Percentiles rank a stretch among this genome's conserved stretches.
These are phyloP conservation scores for Austrolebias charrua DNA, from an alignment of 2,797 vertebrate genomes.

Conservation along the genomic window DNA sequence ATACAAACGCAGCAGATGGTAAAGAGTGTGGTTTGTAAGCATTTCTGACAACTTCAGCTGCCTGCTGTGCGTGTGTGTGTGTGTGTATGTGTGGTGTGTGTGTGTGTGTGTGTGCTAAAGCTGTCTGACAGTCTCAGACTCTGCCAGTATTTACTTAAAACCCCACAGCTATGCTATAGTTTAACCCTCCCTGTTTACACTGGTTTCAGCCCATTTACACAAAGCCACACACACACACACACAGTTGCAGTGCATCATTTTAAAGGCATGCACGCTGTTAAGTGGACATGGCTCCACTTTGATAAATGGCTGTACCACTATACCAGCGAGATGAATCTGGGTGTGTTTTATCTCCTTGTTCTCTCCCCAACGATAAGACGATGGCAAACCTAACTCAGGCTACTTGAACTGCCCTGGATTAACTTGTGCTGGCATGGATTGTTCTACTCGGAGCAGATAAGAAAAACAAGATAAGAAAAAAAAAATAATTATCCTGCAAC, in stretches of 20 bases:
- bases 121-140: conserved; percentile 41
- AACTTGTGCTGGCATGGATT: conserved; percentile 26
- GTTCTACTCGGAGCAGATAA: conserved; percentile 40
- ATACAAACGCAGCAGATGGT: conserved; percentile 58
- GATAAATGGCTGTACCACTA: conserved; percentile 54
- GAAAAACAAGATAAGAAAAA: conserved; percentile 38
- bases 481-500: conserved; percentile 28
- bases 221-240: conserved; percentile 4
- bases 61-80: conserved; percentile 42
- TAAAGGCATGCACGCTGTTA: conserved; percentile 53
- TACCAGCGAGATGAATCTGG: conserved; percentile 54
- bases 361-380: conserved; percentile 32
- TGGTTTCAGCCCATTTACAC: conserved; percentile 34
- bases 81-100: conserved; percentile 4
- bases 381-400: conserved; percentile 42
- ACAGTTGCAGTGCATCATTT: conserved; percentile 48
- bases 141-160: conserved; percentile 69
- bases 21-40: conserved; percentile 45
- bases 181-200: conserved; percentile 64
- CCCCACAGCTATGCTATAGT: conserved; percentile 59
- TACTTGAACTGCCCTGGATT: conserved; percentile 25
- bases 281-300: conserved; percentile 41
- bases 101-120: conserved; percentile 32
- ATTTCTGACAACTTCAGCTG: conserved; percentile 35
- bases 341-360: conserved; percentile 49